Evolutionary conservation across 1,140 invertebrate species (phyloP).

Genomic region (Diachasma alloeum): DNA sequence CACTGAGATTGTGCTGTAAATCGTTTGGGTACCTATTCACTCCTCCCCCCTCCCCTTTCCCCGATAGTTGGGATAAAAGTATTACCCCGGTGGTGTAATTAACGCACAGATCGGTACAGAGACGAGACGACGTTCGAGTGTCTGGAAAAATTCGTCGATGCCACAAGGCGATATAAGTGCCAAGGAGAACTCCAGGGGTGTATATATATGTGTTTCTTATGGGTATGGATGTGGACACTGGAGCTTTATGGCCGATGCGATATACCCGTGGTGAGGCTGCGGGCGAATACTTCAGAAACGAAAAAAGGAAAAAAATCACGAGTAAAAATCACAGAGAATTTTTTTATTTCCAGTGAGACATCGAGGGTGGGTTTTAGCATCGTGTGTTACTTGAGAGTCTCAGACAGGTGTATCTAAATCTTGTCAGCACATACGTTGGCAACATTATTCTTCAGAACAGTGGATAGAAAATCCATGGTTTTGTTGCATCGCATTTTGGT

Average conservation of each 20-base stretch:
- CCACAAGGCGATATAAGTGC: not conserved
- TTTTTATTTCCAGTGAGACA: not conserved
- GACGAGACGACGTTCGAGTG: slow-evolving; percentile 1
- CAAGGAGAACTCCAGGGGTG: not conserved
- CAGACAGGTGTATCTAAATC: not conserved
- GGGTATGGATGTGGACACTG: not conserved
- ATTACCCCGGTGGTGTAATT: slow-evolving; percentile 1
- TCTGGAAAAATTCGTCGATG: slow-evolving; percentile 14
- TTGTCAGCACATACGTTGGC: not conserved
- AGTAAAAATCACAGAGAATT: too few species aligned
- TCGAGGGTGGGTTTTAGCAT: not conserved
- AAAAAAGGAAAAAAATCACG: not conserved
- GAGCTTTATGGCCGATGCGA: not conserved
- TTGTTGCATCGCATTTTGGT: not conserved
- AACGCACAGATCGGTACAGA: not conserved
- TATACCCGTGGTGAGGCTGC: not conserved
- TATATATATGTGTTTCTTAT: not conserved
- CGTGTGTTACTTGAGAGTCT: not conserved
- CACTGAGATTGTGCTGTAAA: not conserved
- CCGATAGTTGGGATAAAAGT: not conserved
- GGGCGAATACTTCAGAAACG: not conserved
- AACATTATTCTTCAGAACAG: not conserved
- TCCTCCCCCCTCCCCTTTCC: not conserved
- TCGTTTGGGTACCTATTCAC: not conserved
- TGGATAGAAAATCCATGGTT: not conserved